Percentiles rank a stretch among this genome's conserved stretches.
Evolutionary conservation across 2,797 vertebrate genomes (phyloP).

Genomic region (Cetoscarus ocellatus): DNA sequence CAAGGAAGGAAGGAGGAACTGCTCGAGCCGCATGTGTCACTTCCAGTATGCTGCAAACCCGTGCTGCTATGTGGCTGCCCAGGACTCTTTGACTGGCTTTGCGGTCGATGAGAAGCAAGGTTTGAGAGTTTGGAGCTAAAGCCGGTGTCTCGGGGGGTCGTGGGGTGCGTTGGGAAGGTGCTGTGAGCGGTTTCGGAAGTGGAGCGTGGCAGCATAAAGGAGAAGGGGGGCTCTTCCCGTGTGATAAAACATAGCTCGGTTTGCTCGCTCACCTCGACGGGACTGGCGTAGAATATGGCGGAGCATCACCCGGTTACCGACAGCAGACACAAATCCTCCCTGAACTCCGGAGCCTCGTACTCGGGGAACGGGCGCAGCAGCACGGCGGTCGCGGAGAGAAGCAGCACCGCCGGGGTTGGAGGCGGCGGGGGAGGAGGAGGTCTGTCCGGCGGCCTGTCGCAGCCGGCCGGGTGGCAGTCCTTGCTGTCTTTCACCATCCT

Average conservation of each 20-base stretch:
- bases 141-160: conserved; percentile 24
- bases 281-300: conserved; percentile 93
- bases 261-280: conserved; percentile 66
- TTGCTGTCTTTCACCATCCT: conserved; percentile 95
- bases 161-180: conserved; percentile 33
- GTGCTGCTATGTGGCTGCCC: conserved; percentile 59
- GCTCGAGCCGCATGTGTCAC: conserved; percentile 65
- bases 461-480: conserved; percentile 98
- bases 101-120: conserved; percentile 30
- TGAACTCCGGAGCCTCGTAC: conserved; percentile 86
- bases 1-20: conserved; percentile 69
- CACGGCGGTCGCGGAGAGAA: conserved; percentile 76
- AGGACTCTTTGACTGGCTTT: conserved; percentile 28
- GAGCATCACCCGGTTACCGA: conserved; percentile 90
- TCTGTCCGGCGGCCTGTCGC: conserved; percentile 93
- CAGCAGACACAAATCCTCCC: conserved; percentile 90
- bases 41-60: conserved; percentile 49
- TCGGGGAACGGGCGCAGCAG: conserved; percentile 82
- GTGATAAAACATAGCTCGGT: conserved; percentile 60
- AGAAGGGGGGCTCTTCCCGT: conserved; percentile 41
- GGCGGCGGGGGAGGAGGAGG: conserved; percentile 63
- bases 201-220: conserved; percentile 66
- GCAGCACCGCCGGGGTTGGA: conserved; percentile 55
- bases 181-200: conserved; percentile 58
- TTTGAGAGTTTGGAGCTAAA: conserved; percentile 35